phyloP scores from a whole-genome alignment of 2,797 vertebrate species.

The Gambusia yucatana region DNA sequence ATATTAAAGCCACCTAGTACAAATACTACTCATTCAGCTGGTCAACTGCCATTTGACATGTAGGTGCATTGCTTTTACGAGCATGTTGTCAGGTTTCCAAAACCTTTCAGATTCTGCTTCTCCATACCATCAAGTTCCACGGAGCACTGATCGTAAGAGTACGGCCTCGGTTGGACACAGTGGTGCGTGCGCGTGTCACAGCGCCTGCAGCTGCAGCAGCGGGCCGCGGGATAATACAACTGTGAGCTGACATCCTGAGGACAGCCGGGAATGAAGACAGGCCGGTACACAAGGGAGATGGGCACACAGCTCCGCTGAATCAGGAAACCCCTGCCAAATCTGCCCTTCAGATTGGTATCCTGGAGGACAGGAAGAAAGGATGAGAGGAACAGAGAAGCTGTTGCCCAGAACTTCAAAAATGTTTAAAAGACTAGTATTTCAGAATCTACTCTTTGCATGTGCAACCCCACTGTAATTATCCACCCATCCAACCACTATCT shows the following conservation, averaged over 20 bases:
- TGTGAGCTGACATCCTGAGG: slow-evolving; percentile 79
- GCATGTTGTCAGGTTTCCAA: slow-evolving; percentile 24
- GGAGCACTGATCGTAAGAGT: slow-evolving; percentile 44
- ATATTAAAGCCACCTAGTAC: slow-evolving; percentile 3
- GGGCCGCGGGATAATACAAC: slow-evolving; percentile 85
- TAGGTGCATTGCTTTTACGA: not conserved
- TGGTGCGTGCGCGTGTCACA: slow-evolving; percentile 86
- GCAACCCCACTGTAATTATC: not conserved
- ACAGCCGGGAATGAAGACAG: slow-evolving; percentile 84
- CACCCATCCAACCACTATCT: not conserved
- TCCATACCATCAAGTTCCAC: not conserved
- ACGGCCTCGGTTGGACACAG: slow-evolving; percentile 76
- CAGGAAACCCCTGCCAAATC: slow-evolving; percentile 81
- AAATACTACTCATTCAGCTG: not conserved
- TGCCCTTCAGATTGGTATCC: slow-evolving; percentile 88
- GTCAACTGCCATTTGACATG: not conserved
- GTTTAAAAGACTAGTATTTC: not conserved
- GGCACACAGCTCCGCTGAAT: slow-evolving; percentile 89
- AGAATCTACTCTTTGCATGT: not conserved
- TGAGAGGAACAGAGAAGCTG: not conserved
- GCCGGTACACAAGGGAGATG: slow-evolving; percentile 82
- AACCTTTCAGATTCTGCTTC: slow-evolving; percentile 7
- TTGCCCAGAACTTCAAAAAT: not conserved
- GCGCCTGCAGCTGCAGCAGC: slow-evolving; percentile 85
- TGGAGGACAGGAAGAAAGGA: slow-evolving; percentile 45